Evolutionary conservation across 2,113 vertebrate genomes (phyloP), one percentile per base, ranked within the genome.

Genomic region (Pygoscelis adeliae): DNA sequence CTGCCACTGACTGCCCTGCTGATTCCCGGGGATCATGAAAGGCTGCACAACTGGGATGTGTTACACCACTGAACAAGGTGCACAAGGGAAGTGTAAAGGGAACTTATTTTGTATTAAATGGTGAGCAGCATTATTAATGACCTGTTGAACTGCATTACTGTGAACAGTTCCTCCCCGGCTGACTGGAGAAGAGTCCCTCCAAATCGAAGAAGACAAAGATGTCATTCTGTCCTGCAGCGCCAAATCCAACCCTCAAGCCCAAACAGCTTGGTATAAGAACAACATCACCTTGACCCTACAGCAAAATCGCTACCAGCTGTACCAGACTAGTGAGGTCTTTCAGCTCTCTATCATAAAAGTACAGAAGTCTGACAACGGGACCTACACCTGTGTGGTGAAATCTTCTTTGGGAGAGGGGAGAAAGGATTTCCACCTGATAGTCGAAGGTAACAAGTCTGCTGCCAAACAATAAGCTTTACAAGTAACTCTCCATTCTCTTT

Each of bases 161-260:
- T 83, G 62, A 95, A 63, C 94, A 99, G 98, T 97, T 95, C 38
- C 87, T 65, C 98, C 98, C 52, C 8, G 9, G 21, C 80, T 98
- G 58, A 90, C 52, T 13, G 98, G 97, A 90, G 89, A 98, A 4
- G 78, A 95, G 52, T 27, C 78, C 40, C 78, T 96, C 65, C 61
- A 66, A 0, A 23, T 44, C 1, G 96, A 97, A 70, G 97, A 97
- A 91, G 90, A 52, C 4, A 92, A 72, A 30, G 66, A 93, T 1
- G 97, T 74, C 13, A 96, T 76, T 2, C 61, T 99, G 55, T 80
- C 80, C 47, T 99, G 98, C 89, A 92, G 88, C 1, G 80, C 97
- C 81, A 98, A 97, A 62, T 96, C 98, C 90, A 99, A 98, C 90
- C 98, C 98, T 40, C 98, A 95, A n/a, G 98, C 83, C 38, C 61